These are phyloP conservation scores for Lepidocolaptes lacrymiger DNA, from an alignment of 2,797 vertebrate species.

Conservation along the genomic window DNA sequence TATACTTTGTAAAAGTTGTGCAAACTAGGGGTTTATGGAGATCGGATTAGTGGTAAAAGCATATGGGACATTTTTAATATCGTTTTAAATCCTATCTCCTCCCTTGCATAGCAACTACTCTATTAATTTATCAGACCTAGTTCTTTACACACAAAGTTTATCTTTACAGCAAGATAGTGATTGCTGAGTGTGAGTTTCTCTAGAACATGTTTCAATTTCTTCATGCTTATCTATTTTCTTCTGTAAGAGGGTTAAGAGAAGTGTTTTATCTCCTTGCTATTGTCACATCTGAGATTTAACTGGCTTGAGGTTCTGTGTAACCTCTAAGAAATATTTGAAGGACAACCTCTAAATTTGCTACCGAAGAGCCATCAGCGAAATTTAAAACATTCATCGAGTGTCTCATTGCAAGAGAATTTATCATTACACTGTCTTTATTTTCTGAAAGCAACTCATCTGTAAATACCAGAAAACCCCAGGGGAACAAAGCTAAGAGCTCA, in stretches of 20 bases:
- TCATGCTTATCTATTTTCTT: conserved; percentile 24
- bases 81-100: conserved; percentile 15
- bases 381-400: background rate
- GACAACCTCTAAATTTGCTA: background rate
- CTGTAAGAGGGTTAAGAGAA: conserved; percentile 23
- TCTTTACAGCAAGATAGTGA: conserved; percentile 27
- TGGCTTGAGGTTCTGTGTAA: background rate
- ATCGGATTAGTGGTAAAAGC: conserved; percentile 1
- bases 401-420: background rate
- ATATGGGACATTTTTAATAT: conserved; percentile 5
- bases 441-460: background rate
- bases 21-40: background rate
- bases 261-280: background rate
- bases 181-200: background rate
- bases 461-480: background rate
- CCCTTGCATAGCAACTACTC: background rate
- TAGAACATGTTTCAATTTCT: conserved; percentile 44
- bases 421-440: background rate
- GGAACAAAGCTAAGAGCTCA: background rate
- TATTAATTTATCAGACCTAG: conserved; percentile 48
- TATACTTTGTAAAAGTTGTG: background rate
- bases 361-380: background rate
- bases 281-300: conserved; percentile 13
- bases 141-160: conserved; percentile 22
- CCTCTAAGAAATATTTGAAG: conserved; percentile 16